phyloP scores from a whole-genome alignment of 2,888 invertebrate genomes.

The Matsumyia berberina region DNA sequence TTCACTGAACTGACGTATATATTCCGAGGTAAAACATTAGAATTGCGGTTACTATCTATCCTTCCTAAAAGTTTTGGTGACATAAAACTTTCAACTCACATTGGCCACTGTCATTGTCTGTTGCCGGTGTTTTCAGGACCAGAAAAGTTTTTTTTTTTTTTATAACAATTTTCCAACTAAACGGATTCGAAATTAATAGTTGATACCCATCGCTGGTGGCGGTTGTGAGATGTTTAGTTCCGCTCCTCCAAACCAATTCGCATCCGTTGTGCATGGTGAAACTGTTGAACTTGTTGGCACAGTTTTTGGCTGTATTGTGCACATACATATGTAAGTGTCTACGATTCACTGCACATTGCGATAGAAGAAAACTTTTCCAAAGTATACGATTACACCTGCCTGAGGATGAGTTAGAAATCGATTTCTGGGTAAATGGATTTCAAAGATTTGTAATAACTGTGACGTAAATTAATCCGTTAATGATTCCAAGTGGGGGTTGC shows the following conservation, averaged over 20 bases:
- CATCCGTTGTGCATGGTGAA: conserved; percentile 11
- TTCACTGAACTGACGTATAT: too few species aligned
- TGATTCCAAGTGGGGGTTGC: too few species aligned
- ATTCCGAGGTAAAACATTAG: background rate
- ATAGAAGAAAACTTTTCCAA: conserved; percentile 4
- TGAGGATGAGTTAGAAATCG: too few species aligned
- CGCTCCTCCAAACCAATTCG: background rate
- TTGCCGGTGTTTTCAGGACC: too few species aligned
- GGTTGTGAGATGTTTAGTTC: background rate
- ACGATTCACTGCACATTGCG: conserved; percentile 1
- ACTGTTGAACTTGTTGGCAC: conserved; percentile 32
- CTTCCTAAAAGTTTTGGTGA: background rate
- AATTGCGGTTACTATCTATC: background rate
- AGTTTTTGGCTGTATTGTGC: conserved; percentile 20
- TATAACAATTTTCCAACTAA: conserved; percentile 10
- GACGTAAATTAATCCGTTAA: too few species aligned
- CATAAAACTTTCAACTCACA: conserved; percentile 15
- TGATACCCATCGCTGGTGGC: background rate
- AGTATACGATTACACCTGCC: too few species aligned
- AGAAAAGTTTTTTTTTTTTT: background rate
- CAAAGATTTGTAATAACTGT: too few species aligned
- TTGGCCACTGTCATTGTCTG: conserved; percentile 19
- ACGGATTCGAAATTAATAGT: conserved; percentile 26
- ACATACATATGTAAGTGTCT: conserved; percentile 24
- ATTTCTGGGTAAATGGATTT: too few species aligned